phyloP scores from a whole-genome alignment of 2,888 invertebrate species.

The Mallateleia sp. region DNA sequence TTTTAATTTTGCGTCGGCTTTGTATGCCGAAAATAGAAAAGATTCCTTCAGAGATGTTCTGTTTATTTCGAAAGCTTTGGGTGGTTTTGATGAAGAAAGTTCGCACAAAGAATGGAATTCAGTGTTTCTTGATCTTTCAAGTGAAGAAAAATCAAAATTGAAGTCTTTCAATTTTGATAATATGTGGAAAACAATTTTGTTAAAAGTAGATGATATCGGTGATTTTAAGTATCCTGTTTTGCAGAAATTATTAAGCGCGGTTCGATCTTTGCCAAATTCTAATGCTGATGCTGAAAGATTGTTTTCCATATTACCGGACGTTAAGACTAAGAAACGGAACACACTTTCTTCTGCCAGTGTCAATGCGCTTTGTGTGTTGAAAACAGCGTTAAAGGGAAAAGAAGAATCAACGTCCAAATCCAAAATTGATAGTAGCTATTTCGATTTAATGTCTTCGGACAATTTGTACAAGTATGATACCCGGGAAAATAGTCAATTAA shows the following conservation, averaged over 20 bases:
- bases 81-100: slow-evolving; percentile 23
- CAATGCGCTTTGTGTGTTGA: slow-evolving; percentile 13
- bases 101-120: slow-evolving; percentile 12
- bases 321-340: slow-evolving; percentile 21
- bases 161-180: background rate
- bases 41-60: background rate
- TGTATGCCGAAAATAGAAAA: too few species aligned
- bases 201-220: background rate
- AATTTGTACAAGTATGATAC: too few species aligned
- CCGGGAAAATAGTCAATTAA: too few species aligned
- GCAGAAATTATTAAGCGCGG: background rate
- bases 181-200: slow-evolving; percentile 28
- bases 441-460: too few species aligned
- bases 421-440: too few species aligned
- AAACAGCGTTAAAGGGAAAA: background rate
- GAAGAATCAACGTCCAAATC: too few species aligned
- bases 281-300: slow-evolving; percentile 11
- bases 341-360: slow-evolving; percentile 11
- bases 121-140: background rate
- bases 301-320: slow-evolving; percentile 9
- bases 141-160: background rate
- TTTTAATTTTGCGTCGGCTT: background rate
- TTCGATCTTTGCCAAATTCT: slow-evolving; percentile 1
- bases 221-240: background rate
- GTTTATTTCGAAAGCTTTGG: background rate